Conservation (phyloP, 2,888 invertebrate species). For the Ophion ellenae region DNA sequence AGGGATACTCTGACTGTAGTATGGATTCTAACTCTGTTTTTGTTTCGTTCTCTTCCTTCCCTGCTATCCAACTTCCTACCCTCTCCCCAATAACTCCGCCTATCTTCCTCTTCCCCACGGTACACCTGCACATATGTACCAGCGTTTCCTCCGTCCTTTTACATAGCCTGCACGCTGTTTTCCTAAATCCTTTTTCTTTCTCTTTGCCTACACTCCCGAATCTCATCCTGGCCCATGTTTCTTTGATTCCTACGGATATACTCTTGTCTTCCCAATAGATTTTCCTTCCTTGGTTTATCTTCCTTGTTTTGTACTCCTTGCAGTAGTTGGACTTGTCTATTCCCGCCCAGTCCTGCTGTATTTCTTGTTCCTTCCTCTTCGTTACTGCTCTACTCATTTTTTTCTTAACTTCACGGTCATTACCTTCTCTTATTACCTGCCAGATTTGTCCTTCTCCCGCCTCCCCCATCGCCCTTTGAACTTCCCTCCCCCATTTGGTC, state of each 20-base stretch:
- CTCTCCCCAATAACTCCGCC: too few relatives aligned
- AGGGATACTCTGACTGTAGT: too few relatives aligned
- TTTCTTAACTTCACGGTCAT: neutral
- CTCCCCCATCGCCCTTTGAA: constrained; percentile 1
- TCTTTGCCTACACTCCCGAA: neutral
- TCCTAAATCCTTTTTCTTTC: neutral
- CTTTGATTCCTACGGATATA: neutral
- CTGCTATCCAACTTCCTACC: too few relatives aligned
- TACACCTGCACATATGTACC: neutral
- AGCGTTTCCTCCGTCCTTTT: neutral
- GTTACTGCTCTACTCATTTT: neutral
- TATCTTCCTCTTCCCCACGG: neutral
- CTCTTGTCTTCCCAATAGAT: neutral
- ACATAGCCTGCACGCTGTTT: neutral
- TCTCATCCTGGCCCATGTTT: neutral
- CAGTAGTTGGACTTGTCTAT: neutral
- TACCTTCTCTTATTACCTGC: neutral
- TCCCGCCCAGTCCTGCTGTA: neutral
- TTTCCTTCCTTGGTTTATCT: neutral
- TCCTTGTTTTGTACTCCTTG: neutral
- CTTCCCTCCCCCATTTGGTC: neutral
- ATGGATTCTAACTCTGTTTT: too few relatives aligned
- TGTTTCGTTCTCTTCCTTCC: too few relatives aligned
- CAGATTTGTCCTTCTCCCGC: neutral
- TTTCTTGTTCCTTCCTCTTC: neutral